phyloP scores from a whole-genome alignment of 2,113 vertebrate genomes.

The Ibidorhyncha struthersii region DNA sequence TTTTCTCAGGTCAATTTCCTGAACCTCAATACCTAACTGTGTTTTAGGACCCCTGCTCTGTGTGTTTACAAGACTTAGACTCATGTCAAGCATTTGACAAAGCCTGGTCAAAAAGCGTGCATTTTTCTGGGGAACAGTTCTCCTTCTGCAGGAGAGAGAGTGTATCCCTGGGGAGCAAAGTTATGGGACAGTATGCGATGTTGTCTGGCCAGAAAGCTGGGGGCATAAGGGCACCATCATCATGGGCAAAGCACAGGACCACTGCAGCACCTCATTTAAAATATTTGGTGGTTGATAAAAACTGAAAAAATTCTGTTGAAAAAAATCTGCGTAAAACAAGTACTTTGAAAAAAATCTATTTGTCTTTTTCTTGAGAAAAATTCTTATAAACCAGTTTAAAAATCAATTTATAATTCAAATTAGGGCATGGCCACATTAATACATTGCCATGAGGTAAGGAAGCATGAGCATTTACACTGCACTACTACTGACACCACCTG shows the following conservation, averaged over 20 bases:
- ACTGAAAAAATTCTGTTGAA: background rate
- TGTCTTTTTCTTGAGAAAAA: background rate
- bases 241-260: accelerated
- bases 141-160: background rate
- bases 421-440: background rate
- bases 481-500: background rate
- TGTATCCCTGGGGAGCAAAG: background rate
- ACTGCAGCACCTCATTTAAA: background rate
- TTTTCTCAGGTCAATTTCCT: background rate
- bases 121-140: background rate
- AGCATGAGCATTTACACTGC: background rate
- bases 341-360: background rate
- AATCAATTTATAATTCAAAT: background rate
- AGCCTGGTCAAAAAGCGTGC: background rate
- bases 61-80: background rate
- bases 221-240: background rate
- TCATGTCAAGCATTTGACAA: background rate
- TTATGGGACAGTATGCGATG: background rate
- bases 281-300: background rate
- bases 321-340: background rate
- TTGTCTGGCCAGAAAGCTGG: background rate
- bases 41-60: background rate
- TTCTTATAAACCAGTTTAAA: background rate
- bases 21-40: background rate
- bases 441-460: background rate